Conservation (phyloP, 2,888 invertebrate species). For the Sesia bembeciformis region DNA sequence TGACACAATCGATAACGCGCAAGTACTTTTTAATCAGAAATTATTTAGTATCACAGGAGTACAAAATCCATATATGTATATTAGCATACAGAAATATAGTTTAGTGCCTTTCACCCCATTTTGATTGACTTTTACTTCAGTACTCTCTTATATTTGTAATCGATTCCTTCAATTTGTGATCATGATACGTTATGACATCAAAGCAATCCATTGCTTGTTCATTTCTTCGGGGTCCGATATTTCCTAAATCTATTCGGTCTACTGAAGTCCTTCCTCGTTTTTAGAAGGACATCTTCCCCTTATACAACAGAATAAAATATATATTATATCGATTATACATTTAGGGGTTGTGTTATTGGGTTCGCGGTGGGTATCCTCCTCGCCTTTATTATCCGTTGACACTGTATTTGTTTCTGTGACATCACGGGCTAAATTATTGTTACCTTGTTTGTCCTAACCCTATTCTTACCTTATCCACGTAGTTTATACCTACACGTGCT, state of each 20-base stretch:
- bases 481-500: no score
- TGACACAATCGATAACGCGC: no score
- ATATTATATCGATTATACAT: conserved; percentile 34
- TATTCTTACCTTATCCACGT: conserved; percentile 9
- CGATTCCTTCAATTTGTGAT: background rate
- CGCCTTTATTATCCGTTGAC: conserved; percentile 49
- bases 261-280: conserved; percentile 25
- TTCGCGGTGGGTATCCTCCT: conserved; percentile 29
- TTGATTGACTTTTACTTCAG: no score
- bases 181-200: background rate
- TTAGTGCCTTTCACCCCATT: no score
- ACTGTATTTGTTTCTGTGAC: conserved; percentile 43
- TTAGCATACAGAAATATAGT: no score
- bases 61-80: no score
- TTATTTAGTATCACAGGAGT: no score
- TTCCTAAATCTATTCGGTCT: conserved; percentile 33
- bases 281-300: conserved; percentile 33
- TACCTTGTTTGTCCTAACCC: conserved; percentile 24
- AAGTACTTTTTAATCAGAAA: no score
- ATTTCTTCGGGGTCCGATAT: conserved; percentile 14
- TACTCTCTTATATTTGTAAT: background rate
- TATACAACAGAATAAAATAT: conserved; percentile 25
- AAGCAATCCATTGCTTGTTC: conserved; percentile 1
- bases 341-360: conserved; percentile 36
- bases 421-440: conserved; percentile 41